Base-by-base conservation (phyloP, 2,888 invertebrate species). In the Autographa gamma region DNA sequence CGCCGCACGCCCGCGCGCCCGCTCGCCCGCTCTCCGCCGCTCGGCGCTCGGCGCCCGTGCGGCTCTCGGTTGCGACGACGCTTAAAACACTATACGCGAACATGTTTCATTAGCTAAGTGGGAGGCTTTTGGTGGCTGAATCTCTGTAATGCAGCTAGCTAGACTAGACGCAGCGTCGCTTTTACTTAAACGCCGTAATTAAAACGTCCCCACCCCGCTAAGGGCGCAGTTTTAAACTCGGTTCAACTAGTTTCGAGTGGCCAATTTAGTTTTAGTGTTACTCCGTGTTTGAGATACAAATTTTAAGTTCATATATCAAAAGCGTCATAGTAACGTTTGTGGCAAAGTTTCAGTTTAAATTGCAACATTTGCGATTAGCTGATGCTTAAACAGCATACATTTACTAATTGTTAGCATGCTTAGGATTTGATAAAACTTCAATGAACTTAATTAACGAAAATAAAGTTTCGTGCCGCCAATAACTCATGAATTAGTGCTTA, bases 71-170 rank as follows among this genome's bases (percentile, higher is more conserved):
- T 88, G 85, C 90, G 90, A 90, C 92, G 91, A 86, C 91, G 93
- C 92, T 93, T 91, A 90, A 92, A 93, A 93, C 93, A 93, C 94
- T 95, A 93, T 91, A 93, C 94, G 92, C 92, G 95, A 94, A 93
- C 96, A 96, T 96, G 96, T 96, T 96, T 96, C 96, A 96, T 96
- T 96, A 96, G 96, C 96, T 96, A 95, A 96, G 95, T 96, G 96
- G 94, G 89, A 93, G 94, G 95, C 96, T 95, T 96, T 96, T 95
- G 96, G 96, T 95, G 91, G 93, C 93, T 93, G 93, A 93, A 95
- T 95, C 94, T 93, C 93, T 93, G 95, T 95, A 93, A 93, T 94
- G 94, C 93, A 94, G 93, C 93, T 88, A 92, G 91, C 92, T 89
- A 92, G 90, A 77, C 91, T 92, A 93, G 94, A 93, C 91, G 91